A percentile compares a stretch with the other conserved stretches of the same genome.
Evolutionary conservation across 2,888 invertebrate genomes (phyloP).

Genomic region (Acanthosoma haemorrhoidale): DNA sequence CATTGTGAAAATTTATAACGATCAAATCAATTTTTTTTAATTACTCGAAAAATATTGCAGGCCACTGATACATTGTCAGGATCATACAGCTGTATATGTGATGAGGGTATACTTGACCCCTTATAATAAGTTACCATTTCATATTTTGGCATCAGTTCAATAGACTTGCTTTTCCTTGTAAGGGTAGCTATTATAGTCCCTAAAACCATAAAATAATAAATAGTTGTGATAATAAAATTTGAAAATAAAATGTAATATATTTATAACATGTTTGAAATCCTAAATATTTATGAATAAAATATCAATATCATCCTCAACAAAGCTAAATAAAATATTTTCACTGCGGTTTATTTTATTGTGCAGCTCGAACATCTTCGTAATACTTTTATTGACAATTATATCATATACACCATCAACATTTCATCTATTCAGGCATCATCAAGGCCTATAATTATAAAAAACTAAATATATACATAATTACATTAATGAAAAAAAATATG

Average conservation of each 20-base stretch:
- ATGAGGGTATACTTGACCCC: conserved; percentile 81
- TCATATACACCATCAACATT: too few relatives aligned
- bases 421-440: too few relatives aligned
- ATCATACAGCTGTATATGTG: conserved; percentile 91
- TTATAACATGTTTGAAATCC: too few relatives aligned
- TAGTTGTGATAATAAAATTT: neutral
- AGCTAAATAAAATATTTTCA: too few relatives aligned
- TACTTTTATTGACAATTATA: too few relatives aligned
- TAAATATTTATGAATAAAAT: too few relatives aligned
- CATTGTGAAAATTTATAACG: neutral
- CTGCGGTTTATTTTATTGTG: too few relatives aligned
- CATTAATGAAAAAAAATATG: neutral
- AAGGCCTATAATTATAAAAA: neutral
- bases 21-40: conserved; percentile 42
- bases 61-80: conserved; percentile 88
- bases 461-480: neutral
- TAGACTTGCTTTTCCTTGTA: conserved; percentile 70
- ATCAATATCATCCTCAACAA: too few relatives aligned
- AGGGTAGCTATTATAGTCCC: conserved; percentile 76
- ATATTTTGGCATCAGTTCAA: conserved; percentile 77
- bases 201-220: conserved; percentile 37
- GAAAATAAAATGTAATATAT: neutral
- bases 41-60: conserved; percentile 83
- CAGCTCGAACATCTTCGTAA: too few relatives aligned
- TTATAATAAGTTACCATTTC: conserved; percentile 90